Base-by-base conservation (phyloP, 2,888 invertebrate genomes). In the Synergus gifuensis region DNA sequence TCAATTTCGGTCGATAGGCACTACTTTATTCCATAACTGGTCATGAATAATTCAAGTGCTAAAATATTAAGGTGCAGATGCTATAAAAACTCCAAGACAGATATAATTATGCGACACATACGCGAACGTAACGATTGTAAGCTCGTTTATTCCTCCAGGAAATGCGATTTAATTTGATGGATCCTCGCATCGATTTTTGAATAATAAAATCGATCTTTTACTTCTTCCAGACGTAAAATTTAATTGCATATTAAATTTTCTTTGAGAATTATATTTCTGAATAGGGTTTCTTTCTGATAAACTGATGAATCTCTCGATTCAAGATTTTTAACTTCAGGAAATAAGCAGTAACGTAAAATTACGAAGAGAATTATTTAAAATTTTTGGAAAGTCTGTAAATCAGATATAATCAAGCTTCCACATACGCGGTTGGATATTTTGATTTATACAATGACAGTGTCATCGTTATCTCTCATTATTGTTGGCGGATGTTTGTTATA, bases 61-160 rank as follows among this genome's bases (percentile, higher is more conserved):
- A 79, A 85, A 86, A 86, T 87, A 84, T 87, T 87, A 85, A 86
- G 81, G 84, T 85, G 81, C 86, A 85, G 87, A 85, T 87, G 86
- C 85, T 86, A 83, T 86, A 85, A 86, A 85, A 85, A 80, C 78
- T 76, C 85, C 85, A 85, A 84, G 84, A 84, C 85, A 87, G 87
- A 86, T 84, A 87, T 86, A 87, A 86, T 86, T 86, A 86, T 78
- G 82, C 73, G 79, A 81, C 67, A 44, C 44, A 46, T 46, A 46
- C 22, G 46, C 67, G 46, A 67, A 67, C 67, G 28, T 46, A 46
- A 46, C 14, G 28, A 46, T 67, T 67, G 67, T 28, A 14, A 14
- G 46, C 22, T 67, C 67, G 22, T 44, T 67, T 67, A 67, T 67
- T 67, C 5, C 4, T 18, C 11, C 46, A 22, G 67, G 46, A 46